Evolutionary conservation across 2,888 invertebrate species (phyloP), one percentile per base, ranked within the genome.

Genomic region (Catocala fraxini): DNA sequence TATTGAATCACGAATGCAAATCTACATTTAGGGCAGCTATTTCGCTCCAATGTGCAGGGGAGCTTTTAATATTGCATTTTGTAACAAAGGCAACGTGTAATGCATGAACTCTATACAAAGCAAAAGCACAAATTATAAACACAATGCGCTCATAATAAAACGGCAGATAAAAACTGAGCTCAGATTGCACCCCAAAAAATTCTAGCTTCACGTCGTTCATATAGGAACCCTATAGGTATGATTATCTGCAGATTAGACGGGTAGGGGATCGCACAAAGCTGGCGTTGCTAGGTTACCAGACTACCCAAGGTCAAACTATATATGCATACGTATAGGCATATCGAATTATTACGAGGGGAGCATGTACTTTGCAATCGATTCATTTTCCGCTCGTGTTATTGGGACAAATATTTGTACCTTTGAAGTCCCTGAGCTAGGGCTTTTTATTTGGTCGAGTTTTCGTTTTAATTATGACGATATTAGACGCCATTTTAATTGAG

Each of bases 211-310:
- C 68, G 81, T 70, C 81, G 70, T 66, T 68, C 71, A 82, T 86
- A 78, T 90, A 93, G 91, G 85, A 77, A 74, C 81, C 85, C 89
- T 91, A 88, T 92, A 90, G 85, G 88, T 93, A 92, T 90, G 87
- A 87, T 88, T 88, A 89, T 89, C 85, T 88, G 81, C 81, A 89
- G 91, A 89, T 91, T 89, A 89, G 87, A 83, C 75, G 56, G 65
- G 85, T 87, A 88, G 92, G 93, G 93, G 92, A 87, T 84, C 89
- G 87, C 83, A 84, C 81, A 82, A 84, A 82, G 79, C 83, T 81
- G 73, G 80, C 89, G 93, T 93, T 92, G 93, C 92, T 91, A 91
- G 89, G 93, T 88, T 90, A 92, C 92, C 85, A 85, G 85, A 83
- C 88, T 82, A 87, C 87, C 91, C 93, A 93, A 93, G 93, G 93